Evolutionary conservation across 2,797 vertebrate species (phyloP), one percentile per base, ranked within the genome.

Genomic region (Sebastes variabilis): DNA sequence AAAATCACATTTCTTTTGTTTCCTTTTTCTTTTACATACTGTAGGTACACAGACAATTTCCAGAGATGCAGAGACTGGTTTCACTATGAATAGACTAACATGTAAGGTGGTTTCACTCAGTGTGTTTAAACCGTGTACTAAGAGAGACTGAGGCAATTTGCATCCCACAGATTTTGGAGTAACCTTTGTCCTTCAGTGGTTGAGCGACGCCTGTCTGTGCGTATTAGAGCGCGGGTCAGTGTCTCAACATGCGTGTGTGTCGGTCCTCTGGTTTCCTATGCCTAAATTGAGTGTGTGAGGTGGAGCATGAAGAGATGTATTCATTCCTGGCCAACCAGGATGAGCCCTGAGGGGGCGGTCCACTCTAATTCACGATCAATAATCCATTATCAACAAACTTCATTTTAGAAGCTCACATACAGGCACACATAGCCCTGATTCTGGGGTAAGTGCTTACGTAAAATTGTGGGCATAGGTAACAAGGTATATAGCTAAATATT

Each of bases 361-460:
- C 95, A 94, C 95, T 96, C 88, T 81, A 94, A 94, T 94, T 92
- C 96, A 95, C 95, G 94, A 98, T 98, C 98, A 98, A 98, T 99
- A 98, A 96, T 96, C 96, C 97, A 97, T 98, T 97, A 97, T 98
- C 96, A 96, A 94, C 96, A 93, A 96, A 97, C 96, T 95, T 95
- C 94, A 96, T 95, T 96, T 97, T 92, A 94, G 65, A 88, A 75
- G 81, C 86, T 84, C 72, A 61, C 83, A 88, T 77, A 75, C 81
- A 88, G 56, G 78, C 80, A 92, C 84, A 72, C 62, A 87, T 5
- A 84, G 73, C 49, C 24, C 55, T 56, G 72, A 86, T 66, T 81
- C 64, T 72, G 60, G 64, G 46, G 14, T 52, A 69, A 66, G 64
- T 67, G 74, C 68, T 77, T 68, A 64, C 14, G 1, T 66, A 74